Percentiles rank a stretch among this genome's conserved stretches.
Conservation (phyloP, 2,113 vertebrate genomes). For the Phoenicopterus ruber region DNA sequence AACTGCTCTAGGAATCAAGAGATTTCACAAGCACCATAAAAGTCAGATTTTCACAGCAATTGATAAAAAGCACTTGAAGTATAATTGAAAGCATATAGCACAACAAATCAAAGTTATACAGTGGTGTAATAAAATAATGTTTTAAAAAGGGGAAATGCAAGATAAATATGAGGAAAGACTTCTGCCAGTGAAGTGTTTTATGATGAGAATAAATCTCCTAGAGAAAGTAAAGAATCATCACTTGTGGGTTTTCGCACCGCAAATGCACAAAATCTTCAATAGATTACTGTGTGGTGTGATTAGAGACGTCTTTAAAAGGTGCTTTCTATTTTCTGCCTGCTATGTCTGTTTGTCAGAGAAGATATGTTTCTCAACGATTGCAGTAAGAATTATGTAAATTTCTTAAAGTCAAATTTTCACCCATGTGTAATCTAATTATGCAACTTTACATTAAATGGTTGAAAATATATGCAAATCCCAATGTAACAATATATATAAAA, state of each 20-base stretch:
- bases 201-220: not conserved
- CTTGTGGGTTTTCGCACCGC: accelerated
- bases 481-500: not conserved
- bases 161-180: not conserved
- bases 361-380: not conserved
- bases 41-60: not conserved
- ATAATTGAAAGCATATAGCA: not conserved
- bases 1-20: not conserved
- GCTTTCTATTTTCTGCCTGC: not conserved
- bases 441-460: not conserved
- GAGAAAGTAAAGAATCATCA: not conserved
- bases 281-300: not conserved
- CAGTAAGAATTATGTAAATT: not conserved
- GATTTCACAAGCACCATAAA: not conserved
- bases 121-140: not conserved
- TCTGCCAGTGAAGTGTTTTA: not conserved
- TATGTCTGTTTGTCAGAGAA: not conserved
- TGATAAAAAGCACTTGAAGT: not conserved
- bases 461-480: not conserved
- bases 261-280: not conserved
- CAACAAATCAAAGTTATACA: not conserved
- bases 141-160: not conserved
- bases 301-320: not conserved
- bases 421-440: not conserved
- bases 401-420: not conserved